Conservation (phyloP, 2,888 invertebrate species). For the Erpobdella octoculata region DNA sequence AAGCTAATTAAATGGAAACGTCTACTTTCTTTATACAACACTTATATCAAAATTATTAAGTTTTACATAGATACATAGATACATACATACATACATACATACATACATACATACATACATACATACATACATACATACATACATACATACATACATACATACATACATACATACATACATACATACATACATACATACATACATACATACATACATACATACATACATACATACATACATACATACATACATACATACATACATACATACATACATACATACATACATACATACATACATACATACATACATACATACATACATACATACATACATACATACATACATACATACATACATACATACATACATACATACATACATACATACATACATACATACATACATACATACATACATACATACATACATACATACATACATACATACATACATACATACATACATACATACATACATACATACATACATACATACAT, state of each 20-base stretch:
- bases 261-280: neutral
- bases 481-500: neutral
- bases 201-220: neutral
- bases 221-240: neutral
- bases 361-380: neutral
- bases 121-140: neutral
- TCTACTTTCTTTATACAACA: too few relatives aligned
- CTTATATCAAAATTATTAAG: too few relatives aligned
- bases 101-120: neutral
- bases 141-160: neutral
- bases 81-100: constrained; percentile 2
- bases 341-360: neutral
- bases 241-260: neutral
- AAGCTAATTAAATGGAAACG: too few relatives aligned
- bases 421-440: neutral
- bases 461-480: neutral
- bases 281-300: neutral
- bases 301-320: neutral
- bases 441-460: neutral
- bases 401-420: neutral
- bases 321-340: neutral
- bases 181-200: neutral
- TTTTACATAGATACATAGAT: neutral
- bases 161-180: neutral
- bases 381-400: neutral